A percentile compares a stretch with the other conserved stretches of the same genome.
Conservation (phyloP, 2,797 vertebrate genomes). For the Onychomys torridus region DNA sequence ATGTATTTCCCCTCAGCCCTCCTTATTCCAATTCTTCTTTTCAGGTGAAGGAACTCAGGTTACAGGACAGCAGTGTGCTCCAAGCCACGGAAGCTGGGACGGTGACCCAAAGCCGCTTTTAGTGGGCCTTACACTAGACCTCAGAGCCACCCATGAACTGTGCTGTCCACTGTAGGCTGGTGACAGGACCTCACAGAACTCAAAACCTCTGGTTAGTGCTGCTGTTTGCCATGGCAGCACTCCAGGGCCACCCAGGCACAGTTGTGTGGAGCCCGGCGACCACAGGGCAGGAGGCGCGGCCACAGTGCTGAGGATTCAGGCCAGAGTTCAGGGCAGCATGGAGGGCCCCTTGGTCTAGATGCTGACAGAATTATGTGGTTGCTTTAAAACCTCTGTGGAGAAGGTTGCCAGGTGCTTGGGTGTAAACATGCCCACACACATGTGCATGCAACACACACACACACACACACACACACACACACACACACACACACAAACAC, state of each 20-base stretch:
- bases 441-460: neutral
- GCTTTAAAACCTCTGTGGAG: conserved; percentile 43
- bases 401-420: neutral
- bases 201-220: neutral
- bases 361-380: neutral
- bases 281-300: neutral
- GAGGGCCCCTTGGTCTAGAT: neutral
- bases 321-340: neutral
- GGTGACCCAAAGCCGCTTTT: neutral
- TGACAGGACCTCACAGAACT: neutral
- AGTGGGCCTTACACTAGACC: neutral
- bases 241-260: conserved; percentile 72
- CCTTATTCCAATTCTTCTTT: neutral
- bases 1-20: neutral
- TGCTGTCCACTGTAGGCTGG: neutral
- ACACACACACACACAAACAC: neutral
- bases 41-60: conserved; percentile 5
- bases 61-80: neutral
- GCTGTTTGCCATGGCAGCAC: conserved; percentile 12
- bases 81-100: neutral
- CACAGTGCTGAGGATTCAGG: neutral
- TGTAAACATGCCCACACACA: neutral
- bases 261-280: neutral
- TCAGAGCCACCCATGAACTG: neutral
- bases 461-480: neutral